A percentile compares a stretch with the other conserved stretches of the same genome.
Conservation (phyloP, 2,888 invertebrate species). For the Scelioninae gen. 1 region DNA sequence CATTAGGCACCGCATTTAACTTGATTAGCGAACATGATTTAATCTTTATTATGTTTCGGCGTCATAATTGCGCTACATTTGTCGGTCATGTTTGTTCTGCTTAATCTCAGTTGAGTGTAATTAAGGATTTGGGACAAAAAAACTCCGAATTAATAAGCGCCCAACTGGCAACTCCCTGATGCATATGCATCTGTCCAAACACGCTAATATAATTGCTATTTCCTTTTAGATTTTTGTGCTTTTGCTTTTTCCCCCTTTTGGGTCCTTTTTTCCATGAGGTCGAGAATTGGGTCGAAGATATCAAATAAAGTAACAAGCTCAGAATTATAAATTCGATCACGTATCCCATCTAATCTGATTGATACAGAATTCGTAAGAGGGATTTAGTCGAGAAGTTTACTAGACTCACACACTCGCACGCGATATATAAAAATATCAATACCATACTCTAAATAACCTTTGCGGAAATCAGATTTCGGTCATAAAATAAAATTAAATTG, state of each 20-base stretch:
- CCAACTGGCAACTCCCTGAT: neutral
- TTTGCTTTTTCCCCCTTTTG: too few species aligned
- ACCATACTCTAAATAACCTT: conserved; percentile 11
- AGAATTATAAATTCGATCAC: conserved; percentile 59
- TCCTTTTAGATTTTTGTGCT: too few species aligned
- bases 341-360: conserved; percentile 58
- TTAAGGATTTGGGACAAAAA: neutral
- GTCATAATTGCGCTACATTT: conserved; percentile 12
- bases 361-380: conserved; percentile 45
- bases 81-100: neutral
- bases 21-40: conserved; percentile 32
- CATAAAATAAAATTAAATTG: conserved; percentile 43
- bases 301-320: conserved; percentile 44
- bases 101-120: neutral
- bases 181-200: neutral
- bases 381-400: conserved; percentile 33
- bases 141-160: neutral
- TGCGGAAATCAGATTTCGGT: conserved; percentile 19
- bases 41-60: conserved; percentile 32
- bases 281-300: conserved; percentile 36
- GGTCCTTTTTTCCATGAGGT: neutral
- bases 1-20: conserved; percentile 19
- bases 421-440: conserved; percentile 41
- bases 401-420: conserved; percentile 18
- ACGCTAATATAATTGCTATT: neutral